Percentiles rank a stretch among this genome's conserved stretches.
Evolutionary conservation across 2,888 invertebrate species (phyloP).

Genomic region (Altica lythri): DNA sequence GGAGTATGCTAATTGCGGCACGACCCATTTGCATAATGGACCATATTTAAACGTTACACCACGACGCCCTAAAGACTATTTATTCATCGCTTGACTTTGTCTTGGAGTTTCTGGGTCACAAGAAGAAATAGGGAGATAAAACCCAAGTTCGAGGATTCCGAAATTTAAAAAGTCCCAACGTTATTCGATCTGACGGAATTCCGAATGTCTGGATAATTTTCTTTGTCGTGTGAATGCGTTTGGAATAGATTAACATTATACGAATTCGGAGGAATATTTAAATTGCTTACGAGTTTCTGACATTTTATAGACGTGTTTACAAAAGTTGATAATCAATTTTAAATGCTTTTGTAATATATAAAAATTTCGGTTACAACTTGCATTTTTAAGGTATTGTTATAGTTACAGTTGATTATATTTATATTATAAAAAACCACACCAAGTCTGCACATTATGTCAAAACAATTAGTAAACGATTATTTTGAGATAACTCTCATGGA

Average conservation of each 20-base stretch:
- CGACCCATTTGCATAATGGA: slow-evolving; percentile 41
- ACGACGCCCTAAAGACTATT: slow-evolving; percentile 30
- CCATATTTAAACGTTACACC: slow-evolving; percentile 39
- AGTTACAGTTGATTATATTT: too few species aligned
- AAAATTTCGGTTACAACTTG: too few species aligned
- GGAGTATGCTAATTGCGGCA: slow-evolving; percentile 38
- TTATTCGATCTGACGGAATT: slow-evolving; percentile 13
- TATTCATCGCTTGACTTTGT: slow-evolving; percentile 32
- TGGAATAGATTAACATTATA: slow-evolving; percentile 13
- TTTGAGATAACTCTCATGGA: too few species aligned
- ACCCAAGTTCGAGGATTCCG: slow-evolving; percentile 23
- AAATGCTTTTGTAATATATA: too few species aligned
- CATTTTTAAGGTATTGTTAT: too few species aligned
- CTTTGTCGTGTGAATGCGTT: slow-evolving; percentile 14
- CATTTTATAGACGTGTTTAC: too few species aligned
- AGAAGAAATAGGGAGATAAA: slow-evolving; percentile 2
- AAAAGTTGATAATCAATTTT: too few species aligned
- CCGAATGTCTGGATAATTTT: slow-evolving; percentile 18
- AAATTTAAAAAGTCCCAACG: slow-evolving; percentile 12
- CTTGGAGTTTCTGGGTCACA: slow-evolving; percentile 27
- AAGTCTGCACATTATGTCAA: too few species aligned
- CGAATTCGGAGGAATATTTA: neutral
- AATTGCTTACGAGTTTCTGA: neutral
- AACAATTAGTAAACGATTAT: too few species aligned
- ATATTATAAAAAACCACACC: too few species aligned